A percentile compares a stretch with the other conserved stretches of the same genome.
These are phyloP conservation scores for Ischnus inquisitorius DNA, from an alignment of 2,888 invertebrate species.

Conservation along the genomic window DNA sequence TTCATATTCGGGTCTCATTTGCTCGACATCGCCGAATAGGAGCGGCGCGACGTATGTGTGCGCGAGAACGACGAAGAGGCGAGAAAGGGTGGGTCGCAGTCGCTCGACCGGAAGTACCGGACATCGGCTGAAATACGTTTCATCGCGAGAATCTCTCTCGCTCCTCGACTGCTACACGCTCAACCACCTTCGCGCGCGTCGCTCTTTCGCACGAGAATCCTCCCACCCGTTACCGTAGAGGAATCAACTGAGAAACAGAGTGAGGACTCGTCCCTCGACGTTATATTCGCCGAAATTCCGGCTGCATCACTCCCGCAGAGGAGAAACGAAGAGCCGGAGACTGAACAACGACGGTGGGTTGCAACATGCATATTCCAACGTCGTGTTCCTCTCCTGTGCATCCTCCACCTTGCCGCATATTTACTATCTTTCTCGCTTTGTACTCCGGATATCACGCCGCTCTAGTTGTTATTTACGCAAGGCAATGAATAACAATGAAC, in stretches of 20 bases:
- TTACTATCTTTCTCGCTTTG: constrained; percentile 72
- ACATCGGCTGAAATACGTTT: constrained; percentile 75
- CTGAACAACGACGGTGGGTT: constrained; percentile 33
- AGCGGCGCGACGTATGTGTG: not conserved
- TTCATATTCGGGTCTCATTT: not conserved
- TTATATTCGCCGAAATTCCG: constrained; percentile 9
- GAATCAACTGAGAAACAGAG: not conserved
- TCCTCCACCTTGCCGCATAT: constrained; percentile 58
- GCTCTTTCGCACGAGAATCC: not conserved
- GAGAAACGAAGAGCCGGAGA: constrained; percentile 26
- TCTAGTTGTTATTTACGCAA: constrained; percentile 76
- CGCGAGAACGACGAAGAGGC: constrained; percentile 9
- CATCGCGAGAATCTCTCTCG: constrained; percentile 36
- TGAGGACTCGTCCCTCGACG: not conserved
- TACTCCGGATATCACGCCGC: constrained; percentile 74
- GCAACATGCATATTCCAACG: constrained; percentile 67
- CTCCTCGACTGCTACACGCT: not conserved
- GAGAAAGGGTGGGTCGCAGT: constrained; percentile 36
- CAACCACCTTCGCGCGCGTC: not conserved
- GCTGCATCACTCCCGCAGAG: not conserved
- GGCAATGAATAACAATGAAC: constrained; percentile 79
- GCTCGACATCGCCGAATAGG: not conserved
- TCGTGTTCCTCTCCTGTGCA: constrained; percentile 23
- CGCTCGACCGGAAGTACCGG: constrained; percentile 72
- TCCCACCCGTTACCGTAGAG: not conserved